Conservation (phyloP, 2,888 invertebrate genomes). For the Agapostemon virescens region DNA sequence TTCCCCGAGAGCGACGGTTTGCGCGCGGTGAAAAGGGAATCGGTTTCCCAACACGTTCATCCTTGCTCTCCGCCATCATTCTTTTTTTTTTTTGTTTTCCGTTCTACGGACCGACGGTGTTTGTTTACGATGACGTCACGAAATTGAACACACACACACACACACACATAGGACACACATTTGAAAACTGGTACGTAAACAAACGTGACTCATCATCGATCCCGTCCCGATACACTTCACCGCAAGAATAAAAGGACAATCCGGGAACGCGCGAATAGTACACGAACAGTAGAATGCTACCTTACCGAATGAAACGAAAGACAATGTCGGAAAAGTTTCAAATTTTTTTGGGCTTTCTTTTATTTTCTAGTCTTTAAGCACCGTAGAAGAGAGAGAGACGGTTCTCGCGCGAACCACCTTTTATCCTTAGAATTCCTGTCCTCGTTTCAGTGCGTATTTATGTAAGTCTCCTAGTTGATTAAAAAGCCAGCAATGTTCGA, state of each 20-base stretch:
- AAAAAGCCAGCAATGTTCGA: constrained; percentile 6
- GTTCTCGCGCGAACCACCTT: background rate
- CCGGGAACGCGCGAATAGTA: background rate
- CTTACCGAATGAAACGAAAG: background rate
- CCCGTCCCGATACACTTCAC: background rate
- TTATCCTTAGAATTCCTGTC: background rate
- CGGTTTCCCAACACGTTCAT: too few species aligned
- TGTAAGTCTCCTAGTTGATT: constrained; percentile 18
- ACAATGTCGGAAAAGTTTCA: constrained; percentile 1
- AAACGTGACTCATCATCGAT: constrained; percentile 19
- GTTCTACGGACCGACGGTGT: background rate
- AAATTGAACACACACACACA: background rate
- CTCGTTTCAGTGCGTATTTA: constrained; percentile 12
- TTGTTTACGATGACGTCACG: constrained; percentile 3
- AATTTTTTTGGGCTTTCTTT: constrained; percentile 2
- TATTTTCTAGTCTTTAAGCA: constrained; percentile 22
- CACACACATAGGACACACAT: too few species aligned
- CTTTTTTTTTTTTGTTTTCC: too few species aligned
- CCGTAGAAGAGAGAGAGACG: background rate
- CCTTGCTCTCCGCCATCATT: too few species aligned
- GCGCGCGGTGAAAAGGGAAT: too few species aligned
- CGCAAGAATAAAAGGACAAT: background rate
- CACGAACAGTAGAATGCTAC: background rate
- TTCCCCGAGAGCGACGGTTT: too few species aligned
- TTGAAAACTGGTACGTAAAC: background rate